These are phyloP conservation scores for Takifugu bimaculatus DNA, from an alignment of 2,113 vertebrate species.

Conservation along the genomic window DNA sequence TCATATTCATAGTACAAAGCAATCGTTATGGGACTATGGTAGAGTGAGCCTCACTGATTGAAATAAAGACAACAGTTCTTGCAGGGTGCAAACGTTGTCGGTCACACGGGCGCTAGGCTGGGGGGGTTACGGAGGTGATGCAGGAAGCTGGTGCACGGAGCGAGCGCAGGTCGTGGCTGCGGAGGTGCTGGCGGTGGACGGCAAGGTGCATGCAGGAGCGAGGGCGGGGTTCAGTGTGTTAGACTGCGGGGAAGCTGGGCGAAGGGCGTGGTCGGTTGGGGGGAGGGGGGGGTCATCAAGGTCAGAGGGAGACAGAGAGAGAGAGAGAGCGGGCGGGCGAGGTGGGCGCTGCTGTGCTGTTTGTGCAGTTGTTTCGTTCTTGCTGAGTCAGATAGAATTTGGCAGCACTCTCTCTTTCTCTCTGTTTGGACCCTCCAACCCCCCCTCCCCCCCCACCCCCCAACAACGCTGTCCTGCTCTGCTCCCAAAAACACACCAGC, in stretches of 20 bases:
- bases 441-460: not conserved
- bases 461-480: constrained; percentile 2
- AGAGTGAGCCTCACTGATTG: constrained; percentile 25
- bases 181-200: constrained; percentile 27
- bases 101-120: constrained; percentile 23
- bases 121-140: constrained; percentile 4
- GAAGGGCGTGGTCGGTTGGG: not conserved
- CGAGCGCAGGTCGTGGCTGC: not conserved
- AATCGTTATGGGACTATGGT: constrained; percentile 14
- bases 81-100: constrained; percentile 26
- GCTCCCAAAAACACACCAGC: constrained; percentile 28
- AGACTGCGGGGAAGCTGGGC: constrained; percentile 51
- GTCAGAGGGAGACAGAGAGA: constrained; percentile 2
- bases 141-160: not conserved
- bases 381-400: constrained; percentile 52
- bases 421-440: constrained; percentile 7
- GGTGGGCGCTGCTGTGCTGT: not conserved
- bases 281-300: constrained; percentile 18
- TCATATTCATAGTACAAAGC: constrained; percentile 48
- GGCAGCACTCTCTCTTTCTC: constrained; percentile 30
- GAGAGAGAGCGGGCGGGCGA: not conserved
- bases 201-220: constrained; percentile 49
- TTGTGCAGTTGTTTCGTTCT: constrained; percentile 27
- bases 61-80: not conserved
- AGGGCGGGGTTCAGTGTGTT: constrained; percentile 66